Evolutionary conservation across 2,888 invertebrate genomes (phyloP).

Genomic region (Lepidocyrtoides sp.): DNA sequence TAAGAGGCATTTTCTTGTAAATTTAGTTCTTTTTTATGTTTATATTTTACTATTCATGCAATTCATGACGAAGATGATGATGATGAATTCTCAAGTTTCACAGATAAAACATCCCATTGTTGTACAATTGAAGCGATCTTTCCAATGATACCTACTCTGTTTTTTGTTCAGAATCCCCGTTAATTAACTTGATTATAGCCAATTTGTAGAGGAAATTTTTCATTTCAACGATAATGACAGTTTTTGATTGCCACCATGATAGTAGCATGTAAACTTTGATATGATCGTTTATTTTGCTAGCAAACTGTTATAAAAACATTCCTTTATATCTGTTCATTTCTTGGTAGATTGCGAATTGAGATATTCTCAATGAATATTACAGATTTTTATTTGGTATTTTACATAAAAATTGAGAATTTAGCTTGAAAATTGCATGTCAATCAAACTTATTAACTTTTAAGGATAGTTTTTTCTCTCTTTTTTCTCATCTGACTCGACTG

Average conservation of each 20-base stretch:
- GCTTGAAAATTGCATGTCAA: constrained; percentile 65
- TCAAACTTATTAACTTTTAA: constrained; percentile 66
- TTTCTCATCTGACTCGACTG: not conserved
- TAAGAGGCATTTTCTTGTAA: not conserved
- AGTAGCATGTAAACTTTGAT: constrained; percentile 36
- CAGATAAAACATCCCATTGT: not conserved
- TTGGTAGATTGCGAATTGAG: constrained; percentile 58
- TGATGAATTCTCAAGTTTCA: constrained; percentile 12
- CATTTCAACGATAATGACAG: constrained; percentile 65
- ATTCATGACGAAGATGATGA: not conserved
- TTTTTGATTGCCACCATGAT: constrained; percentile 76
- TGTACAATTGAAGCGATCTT: not conserved
- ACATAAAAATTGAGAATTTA: constrained; percentile 66
- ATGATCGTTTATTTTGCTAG: not conserved
- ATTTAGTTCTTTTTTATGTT: not conserved
- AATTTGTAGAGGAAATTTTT: constrained; percentile 66
- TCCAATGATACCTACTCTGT: not conserved
- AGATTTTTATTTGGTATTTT: constrained; percentile 66
- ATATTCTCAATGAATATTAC: constrained; percentile 54
- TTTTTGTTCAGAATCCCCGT: constrained; percentile 32
- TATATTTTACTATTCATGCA: not conserved
- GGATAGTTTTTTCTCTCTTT: not conserved
- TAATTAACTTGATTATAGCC: constrained; percentile 72
- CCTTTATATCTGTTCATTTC: constrained; percentile 2
- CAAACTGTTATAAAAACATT: not conserved